Base-by-base conservation (phyloP, 2,888 invertebrate species). In the Lagria hirta region DNA sequence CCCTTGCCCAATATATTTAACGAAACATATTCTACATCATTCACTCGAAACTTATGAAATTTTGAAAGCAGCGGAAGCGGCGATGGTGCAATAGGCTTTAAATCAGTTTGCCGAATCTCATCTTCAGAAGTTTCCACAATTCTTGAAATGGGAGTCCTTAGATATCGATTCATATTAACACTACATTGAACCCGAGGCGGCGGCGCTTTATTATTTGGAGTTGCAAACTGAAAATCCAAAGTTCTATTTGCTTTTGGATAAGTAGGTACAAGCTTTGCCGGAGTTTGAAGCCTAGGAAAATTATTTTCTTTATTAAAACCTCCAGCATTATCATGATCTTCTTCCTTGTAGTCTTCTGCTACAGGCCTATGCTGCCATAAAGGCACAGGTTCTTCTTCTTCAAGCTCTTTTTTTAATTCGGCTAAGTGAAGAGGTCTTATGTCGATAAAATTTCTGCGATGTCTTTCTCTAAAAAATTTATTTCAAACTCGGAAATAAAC, bases 1-100 rank as follows among this genome's bases (percentile, higher is more conserved):
- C 95, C 95, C 56, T 79, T 81, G 0, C 96, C 96, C 28, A 95
- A 72, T 57, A 82, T 77, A 50, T 84, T 85, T 7, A 88, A 73
- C 33, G 89, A 78, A 48, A 80, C 73, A 69, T 92, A 96, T 14
- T 81, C 78, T 32, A 79, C 80, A 13, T 80, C 78, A 51, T 90
- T 90, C 1, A 95, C 85, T 20, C 60, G 69, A 7, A 83, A 74
- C 8, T 74, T 75, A 55, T 77, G 78, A 45, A 58, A 65, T 7
- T 34, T 43, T 13, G 55, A 45, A 26, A 54, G 44, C 8, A 18
- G 29, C 15, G 32, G 34, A 20, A 22, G 15, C 4, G 7, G 8
- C 1, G 28, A n/a, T n/a, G n/a, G n/a, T n/a, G n/a, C n/a, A n/a
- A n/a, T n/a, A n/a, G n/a, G n/a, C n/a, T n/a, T n/a, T n/a, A n/a